Evolutionary conservation across 1,140 invertebrate genomes (phyloP), one percentile per base, ranked within the genome.

Genomic region (Lerema accius): DNA sequence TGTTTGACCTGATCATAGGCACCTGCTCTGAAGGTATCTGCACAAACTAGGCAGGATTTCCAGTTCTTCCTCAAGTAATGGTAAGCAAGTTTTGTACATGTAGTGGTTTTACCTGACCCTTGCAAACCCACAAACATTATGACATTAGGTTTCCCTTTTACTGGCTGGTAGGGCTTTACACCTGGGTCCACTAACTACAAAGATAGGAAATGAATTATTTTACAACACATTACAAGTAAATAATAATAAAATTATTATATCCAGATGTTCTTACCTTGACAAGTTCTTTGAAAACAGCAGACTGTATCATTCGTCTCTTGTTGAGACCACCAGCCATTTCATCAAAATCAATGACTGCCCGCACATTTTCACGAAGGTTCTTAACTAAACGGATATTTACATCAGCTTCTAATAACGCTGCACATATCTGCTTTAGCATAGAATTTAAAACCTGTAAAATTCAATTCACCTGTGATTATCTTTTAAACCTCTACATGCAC

Each of bases 1-100:
- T 99, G 99, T 93, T 99, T 99, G 35, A 99, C 94, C 92, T 99
- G 99, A 94, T 99, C 99, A 85, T 99, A 99, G 65, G 99, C 99
- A 92, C 99, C 99, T 84, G 99, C 99, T 92, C 99, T 95, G 91
- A 99, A 99, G 55, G 99, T 99, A 92, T 99, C 99, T 26, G 99
- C 99, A 93, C 99, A 99, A 39, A 99, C 98, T 19, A 99, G 92
- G 85, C 97, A 99, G 23, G 98, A 98, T 90, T 99, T 99, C 99
- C 99, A 99, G 75, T 99, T 99, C 92, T 99, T 99, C 78, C 98
- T 98, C 83, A 99, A 94, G 92, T 99, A 99, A 90, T 99, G 98
- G 91, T 99, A 99, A 7, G 99, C 99, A 73, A 99, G 92, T 93
- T 99, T 99, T 73, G 99, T 99, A 94, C 99, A 99, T 15, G 98